Evolutionary conservation across 2,113 vertebrate genomes (phyloP), one percentile per base, ranked within the genome.

Genomic region (Leucopternis melanops): DNA sequence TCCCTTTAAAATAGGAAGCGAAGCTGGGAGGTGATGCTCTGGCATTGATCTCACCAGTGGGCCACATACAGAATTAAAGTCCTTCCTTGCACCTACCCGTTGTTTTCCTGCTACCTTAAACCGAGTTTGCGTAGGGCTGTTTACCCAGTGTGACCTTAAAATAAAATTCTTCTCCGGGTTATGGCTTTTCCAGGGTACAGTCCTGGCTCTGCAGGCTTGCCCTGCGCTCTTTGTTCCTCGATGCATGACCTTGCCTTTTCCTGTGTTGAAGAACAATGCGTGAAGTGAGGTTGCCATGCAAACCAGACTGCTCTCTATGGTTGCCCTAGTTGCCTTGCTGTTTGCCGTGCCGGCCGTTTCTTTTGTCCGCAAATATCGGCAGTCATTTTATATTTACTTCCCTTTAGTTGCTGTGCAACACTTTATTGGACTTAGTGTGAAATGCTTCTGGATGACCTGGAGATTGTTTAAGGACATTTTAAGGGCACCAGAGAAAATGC

Each of bases 311-410:
- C 88, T 67, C 40, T 20, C 50, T 18, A 2, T 22, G 63, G 42
- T 66, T 81, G 65, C n/a, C 27, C 58, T 44, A 10, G 36, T 62
- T 77, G 34, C 86, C 59, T 38, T 49, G 26, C 50, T 70, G 42
- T 61, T 92, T 88, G 80, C 80, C 52, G 20, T 5, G 9, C 19
- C 2, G 11, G 50, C 22, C 0, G 0, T 4, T 92, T 69, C 32
- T 57, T 45, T 84, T 6, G 5, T 25, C 81, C 54, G 67, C 50
- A 67, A 67, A 74, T n/a, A 45, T 11, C 2, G 0, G 29, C 36
- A 25, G 32, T 87, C 22, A 6, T 71, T 91, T 65, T 66, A 2
- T 59, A 31, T 86, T 88, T 73, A 9, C 26, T 94, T 84, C 67
- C 49, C 62, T 78, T 45, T 49, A 26, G 77, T 94, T 80, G 58